Evolutionary conservation across 2,888 invertebrate species (phyloP).

Genomic region (Vesta saturnalis): DNA sequence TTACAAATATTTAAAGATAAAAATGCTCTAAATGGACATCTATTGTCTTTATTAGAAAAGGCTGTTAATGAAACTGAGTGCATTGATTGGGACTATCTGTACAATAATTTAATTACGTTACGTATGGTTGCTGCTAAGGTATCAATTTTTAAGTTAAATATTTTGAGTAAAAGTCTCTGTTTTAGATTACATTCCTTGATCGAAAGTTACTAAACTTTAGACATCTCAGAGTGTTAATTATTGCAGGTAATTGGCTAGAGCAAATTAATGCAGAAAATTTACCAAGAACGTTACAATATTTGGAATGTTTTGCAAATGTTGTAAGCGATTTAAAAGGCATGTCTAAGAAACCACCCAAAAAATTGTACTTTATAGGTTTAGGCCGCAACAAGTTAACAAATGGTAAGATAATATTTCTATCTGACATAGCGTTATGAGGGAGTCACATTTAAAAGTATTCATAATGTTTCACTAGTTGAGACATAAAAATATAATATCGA

Average conservation of each 20-base stretch:
- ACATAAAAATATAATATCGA: conserved; percentile 56
- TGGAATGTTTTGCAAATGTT: conserved; percentile 66
- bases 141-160: background rate
- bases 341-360: conserved; percentile 56
- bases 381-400: conserved; percentile 62
- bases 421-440: background rate
- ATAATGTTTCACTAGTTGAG: conserved; percentile 27
- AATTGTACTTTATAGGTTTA: conserved; percentile 65
- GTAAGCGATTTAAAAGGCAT: conserved; percentile 59
- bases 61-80: conserved; percentile 47
- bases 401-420: conserved; percentile 47
- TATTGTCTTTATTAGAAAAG: conserved; percentile 44
- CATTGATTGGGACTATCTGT: conserved; percentile 50
- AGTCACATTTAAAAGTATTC: background rate
- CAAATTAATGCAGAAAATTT: conserved; percentile 58
- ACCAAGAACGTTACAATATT: conserved; percentile 59
- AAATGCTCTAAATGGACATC: conserved; percentile 48
- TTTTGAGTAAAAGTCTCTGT: conserved; percentile 7
- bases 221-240: conserved; percentile 62
- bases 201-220: conserved; percentile 57
- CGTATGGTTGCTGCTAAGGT: conserved; percentile 51
- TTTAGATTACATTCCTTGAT: conserved; percentile 66
- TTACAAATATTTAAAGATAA: conserved; percentile 41
- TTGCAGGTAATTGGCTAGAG: conserved; percentile 61
- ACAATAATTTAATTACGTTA: conserved; percentile 45